These are phyloP conservation scores for Cremastobaeus sp. DNA, from an alignment of 2,888 invertebrate genomes.

Conservation along the genomic window DNA sequence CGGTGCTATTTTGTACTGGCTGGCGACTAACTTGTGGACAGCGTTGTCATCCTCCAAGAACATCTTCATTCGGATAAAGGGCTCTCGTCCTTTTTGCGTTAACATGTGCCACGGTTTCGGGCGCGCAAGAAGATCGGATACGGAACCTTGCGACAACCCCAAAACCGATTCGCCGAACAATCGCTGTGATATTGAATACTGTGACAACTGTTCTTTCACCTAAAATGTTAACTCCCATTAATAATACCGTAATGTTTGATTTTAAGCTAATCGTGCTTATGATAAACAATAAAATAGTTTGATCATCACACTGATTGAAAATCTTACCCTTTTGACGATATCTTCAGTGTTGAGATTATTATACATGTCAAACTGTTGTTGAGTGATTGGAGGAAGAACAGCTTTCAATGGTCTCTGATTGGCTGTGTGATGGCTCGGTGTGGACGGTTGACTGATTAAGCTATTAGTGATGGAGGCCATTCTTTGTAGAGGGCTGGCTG, in stretches of 20 bases:
- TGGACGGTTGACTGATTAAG: constrained; percentile 92
- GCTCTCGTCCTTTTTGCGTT: constrained; percentile 97
- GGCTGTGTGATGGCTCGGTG: constrained; percentile 90
- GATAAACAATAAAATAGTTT: no score
- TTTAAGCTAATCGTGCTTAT: no score
- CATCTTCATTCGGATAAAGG: constrained; percentile 98
- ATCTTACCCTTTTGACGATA: constrained; percentile 93
- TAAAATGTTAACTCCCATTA: no score
- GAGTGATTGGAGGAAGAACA: constrained; percentile 97
- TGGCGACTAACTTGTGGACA: constrained; percentile 95
- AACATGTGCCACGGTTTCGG: constrained; percentile 99
- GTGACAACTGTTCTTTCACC: constrained; percentile 95
- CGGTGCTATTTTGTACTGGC: constrained; percentile 98
- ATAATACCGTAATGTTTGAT: no score
- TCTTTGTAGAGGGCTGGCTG: constrained; percentile 95
- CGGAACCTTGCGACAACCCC: constrained; percentile 97
- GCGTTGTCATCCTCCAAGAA: constrained; percentile 97
- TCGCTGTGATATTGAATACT: constrained; percentile 98
- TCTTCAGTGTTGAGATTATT: constrained; percentile 99
- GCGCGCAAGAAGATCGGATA: constrained; percentile 96
- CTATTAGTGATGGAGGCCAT: constrained; percentile 99
- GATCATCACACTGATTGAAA: no score
- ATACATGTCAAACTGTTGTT: constrained; percentile 99
- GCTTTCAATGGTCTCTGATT: constrained; percentile 95
- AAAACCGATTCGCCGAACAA: constrained; percentile 99